Base-by-base conservation (phyloP, 2,888 invertebrate genomes). In the Arge pagana region DNA sequence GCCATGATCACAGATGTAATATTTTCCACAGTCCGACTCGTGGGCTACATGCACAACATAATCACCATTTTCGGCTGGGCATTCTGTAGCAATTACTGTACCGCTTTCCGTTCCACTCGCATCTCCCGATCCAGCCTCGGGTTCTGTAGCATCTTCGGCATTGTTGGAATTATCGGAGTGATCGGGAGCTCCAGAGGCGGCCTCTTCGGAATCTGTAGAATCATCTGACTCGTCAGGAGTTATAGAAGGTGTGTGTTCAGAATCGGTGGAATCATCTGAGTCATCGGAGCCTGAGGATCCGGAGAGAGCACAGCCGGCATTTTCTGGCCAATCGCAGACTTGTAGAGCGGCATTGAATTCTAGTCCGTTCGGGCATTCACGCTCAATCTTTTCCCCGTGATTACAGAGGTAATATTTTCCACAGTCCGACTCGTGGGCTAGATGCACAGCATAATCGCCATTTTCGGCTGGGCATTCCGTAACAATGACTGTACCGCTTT, bases 391-490 rank as follows among this genome's bases (percentile, higher is more conserved):
- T 1, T 11, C 8, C 2, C 59, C 60, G n/a, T 55, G 19, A 4
- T n/a, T n/a, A n/a, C 64, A 67, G 4, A 15, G 21, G 53, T 64
- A 67, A 39, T 55, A 68, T 16, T 57, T 50, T 2, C 16, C 26
- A 4, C 65, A 66, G 3, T 40, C 24, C 15, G 57, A 61, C 13
- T 64, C 60, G 49, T 63, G 63, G 2, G 66, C 50, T 3, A 60
- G 23, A 4, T 33, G 11, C 4, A 43, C 43, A 4, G 16, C 3
- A 6, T 19, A n/a, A 4, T 8, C 6, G 8, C 50, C 33, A 8
- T 53, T 26, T 11, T 15, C 4, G 3, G 37, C 5, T 1, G 58
- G 55, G 26, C 54, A 54, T 23, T 49, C 50, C 1, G 30, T 48
- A 6, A 51, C 37, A 7, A 39, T 6, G 1, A 11, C 24, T 8